Evolutionary conservation across 1,140 invertebrate species (phyloP).

Genomic region (Orchesella cincta): DNA sequence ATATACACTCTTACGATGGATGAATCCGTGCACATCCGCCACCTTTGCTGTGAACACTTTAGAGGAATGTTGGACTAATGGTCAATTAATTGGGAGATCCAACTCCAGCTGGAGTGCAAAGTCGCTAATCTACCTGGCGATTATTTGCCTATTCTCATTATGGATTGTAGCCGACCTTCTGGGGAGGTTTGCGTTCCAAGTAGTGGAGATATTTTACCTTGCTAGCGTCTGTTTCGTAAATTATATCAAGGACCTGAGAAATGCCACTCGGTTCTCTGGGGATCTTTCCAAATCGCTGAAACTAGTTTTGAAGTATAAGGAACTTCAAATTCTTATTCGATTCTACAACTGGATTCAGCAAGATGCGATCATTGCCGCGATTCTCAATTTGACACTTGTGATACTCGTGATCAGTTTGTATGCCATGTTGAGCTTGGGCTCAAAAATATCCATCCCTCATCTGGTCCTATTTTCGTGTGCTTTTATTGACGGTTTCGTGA

Average conservation of each 20-base stretch:
- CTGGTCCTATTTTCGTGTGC: background rate
- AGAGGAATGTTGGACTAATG: background rate
- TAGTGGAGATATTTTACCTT: background rate
- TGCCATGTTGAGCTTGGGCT: background rate
- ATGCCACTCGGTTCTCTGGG: background rate
- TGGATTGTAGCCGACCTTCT: background rate
- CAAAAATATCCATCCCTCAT: background rate
- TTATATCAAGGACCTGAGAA: background rate
- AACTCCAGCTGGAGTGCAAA: too few relatives aligned
- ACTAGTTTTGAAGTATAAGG: background rate
- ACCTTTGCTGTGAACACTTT: background rate
- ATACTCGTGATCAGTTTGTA: background rate
- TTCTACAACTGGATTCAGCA: conserved; percentile 14
- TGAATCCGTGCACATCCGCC: background rate
- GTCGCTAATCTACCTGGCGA: too few relatives aligned
- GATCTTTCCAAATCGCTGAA: background rate
- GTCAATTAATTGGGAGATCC: background rate
- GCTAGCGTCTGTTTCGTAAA: background rate
- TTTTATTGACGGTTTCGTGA: background rate
- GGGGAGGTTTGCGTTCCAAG: background rate
- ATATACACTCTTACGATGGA: background rate
- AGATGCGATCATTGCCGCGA: background rate
- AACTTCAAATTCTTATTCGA: background rate
- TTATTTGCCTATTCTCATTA: background rate
- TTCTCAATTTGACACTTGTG: background rate